Evolutionary conservation across 2,888 invertebrate species (phyloP).

Genomic region (Halocaridina rubra): DNA sequence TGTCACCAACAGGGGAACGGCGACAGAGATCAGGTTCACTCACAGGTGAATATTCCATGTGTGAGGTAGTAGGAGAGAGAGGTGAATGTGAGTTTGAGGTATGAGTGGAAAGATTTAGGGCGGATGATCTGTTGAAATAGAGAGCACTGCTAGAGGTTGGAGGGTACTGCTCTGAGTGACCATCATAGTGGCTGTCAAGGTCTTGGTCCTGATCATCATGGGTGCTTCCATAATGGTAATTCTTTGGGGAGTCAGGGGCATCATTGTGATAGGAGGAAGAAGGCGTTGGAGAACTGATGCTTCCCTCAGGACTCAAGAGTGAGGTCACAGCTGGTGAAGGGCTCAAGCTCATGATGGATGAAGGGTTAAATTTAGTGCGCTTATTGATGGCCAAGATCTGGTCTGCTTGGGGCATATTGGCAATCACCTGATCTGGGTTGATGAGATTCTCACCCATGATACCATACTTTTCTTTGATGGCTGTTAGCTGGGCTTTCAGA

Average conservation of each 20-base stretch:
- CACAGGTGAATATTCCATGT: conserved; percentile 52
- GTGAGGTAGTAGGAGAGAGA: conserved; percentile 37
- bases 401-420: conserved; percentile 85
- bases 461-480: conserved; percentile 92
- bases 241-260: conserved; percentile 19
- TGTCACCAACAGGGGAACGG: conserved; percentile 46
- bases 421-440: conserved; percentile 88
- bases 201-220: conserved; percentile 76
- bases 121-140: conserved; percentile 35
- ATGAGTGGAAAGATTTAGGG: conserved; percentile 58
- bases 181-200: conserved; percentile 77
- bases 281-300: not conserved
- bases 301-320: conserved; percentile 23
- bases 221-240: conserved; percentile 27
- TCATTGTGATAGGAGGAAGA: conserved; percentile 25
- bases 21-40: conserved; percentile 48
- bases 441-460: conserved; percentile 88
- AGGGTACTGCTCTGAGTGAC: conserved; percentile 66
- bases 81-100: conserved; percentile 48
- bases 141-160: conserved; percentile 14
- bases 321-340: conserved; percentile 30
- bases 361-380: conserved; percentile 74
- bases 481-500: conserved; percentile 90
- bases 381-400: conserved; percentile 87
- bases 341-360: conserved; percentile 53